A percentile compares a stretch with the other conserved stretches of the same genome.
Evolutionary conservation across 2,888 invertebrate species (phyloP).

Genomic region (Apocheima hispidaria): DNA sequence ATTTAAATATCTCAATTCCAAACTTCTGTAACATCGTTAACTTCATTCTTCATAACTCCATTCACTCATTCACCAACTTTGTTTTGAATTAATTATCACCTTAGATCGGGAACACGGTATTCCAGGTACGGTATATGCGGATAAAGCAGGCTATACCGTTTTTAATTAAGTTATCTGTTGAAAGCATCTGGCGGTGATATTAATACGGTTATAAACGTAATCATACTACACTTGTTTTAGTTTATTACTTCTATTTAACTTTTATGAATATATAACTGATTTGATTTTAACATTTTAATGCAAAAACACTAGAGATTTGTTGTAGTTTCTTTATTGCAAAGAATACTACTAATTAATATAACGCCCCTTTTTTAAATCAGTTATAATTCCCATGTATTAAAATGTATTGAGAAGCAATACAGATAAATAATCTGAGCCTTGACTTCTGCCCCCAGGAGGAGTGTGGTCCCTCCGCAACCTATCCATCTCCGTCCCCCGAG

Average conservation of each 20-base stretch:
- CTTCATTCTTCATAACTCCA: slow-evolving; percentile 26
- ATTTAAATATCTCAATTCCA: slow-evolving; percentile 8
- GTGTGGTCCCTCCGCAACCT: slow-evolving; percentile 81
- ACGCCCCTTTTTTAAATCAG: too few species aligned
- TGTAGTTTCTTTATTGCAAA: too few species aligned
- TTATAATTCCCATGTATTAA: too few species aligned
- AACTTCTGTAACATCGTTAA: slow-evolving; percentile 5
- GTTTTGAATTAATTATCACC: slow-evolving; percentile 38
- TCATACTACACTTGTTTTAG: too few species aligned
- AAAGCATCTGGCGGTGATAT: slow-evolving; percentile 28
- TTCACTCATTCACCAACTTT: slow-evolving; percentile 39
- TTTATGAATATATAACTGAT: too few species aligned
- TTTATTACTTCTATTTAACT: too few species aligned
- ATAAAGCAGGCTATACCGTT: slow-evolving; percentile 12
- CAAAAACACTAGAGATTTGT: too few species aligned
- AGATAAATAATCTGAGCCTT: neutral
- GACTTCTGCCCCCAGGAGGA: slow-evolving; percentile 62
- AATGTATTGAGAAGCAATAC: too few species aligned
- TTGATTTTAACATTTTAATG: too few species aligned
- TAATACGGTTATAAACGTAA: slow-evolving; percentile 2
- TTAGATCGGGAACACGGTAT: neutral
- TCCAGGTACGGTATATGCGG: neutral
- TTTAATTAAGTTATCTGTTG: slow-evolving; percentile 40
- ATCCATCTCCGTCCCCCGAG: slow-evolving; percentile 83
- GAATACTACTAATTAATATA: too few species aligned